Evolutionary conservation across 2,888 invertebrate genomes (phyloP), one percentile per base, ranked within the genome.

Genomic region (Scaptodrosophila latifasciaeformis): DNA sequence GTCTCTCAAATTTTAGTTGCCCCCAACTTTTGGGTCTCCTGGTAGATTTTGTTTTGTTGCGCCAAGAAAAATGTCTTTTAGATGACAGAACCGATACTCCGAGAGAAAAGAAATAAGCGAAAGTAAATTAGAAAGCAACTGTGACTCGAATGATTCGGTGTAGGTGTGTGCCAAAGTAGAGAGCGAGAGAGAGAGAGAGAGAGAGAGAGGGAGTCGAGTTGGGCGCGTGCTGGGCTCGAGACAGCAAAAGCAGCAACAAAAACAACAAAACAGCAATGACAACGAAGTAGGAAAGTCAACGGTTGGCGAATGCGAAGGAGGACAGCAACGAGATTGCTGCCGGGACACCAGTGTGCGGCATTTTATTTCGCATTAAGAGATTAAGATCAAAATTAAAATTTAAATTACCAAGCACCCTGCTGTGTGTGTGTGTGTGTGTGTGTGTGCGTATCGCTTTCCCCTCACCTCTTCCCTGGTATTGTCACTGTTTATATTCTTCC

Each of bases 371-470:
- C 84, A 84, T 84, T 85, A 84, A 84, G 85, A 84, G 84, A 84
- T 84, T 84, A 84, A 85, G 83, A 85, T 85, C 85, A 83, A 84
- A 85, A 84, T 84, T 84, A 84, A 84, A 84, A 85, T 84, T 85
- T 85, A 84, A 85, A 84, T 84, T 84, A 84, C 74, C 77, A 56
- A 55, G 77, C 74, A 65, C 69, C 70, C 68, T 65, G 77, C 67
- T 49, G 24, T 54, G 18, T 42, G 48, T 35, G 15, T 34, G 13
- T 44, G 21, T 46, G 30, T 17, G 6, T 29, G 1, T 44, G n/a
- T 9, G 21, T 9, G 12, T 19, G 13, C 34, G 7, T 35, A 13
- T 30, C n/a, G n/a, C n/a, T n/a, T n/a, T n/a, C n/a, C n/a, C n/a
- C n/a, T n/a, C n/a, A n/a, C n/a, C n/a, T n/a, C n/a, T n/a, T n/a